Conservation (phyloP, 1,140 invertebrate species). For the Drosophila obscura region DNA sequence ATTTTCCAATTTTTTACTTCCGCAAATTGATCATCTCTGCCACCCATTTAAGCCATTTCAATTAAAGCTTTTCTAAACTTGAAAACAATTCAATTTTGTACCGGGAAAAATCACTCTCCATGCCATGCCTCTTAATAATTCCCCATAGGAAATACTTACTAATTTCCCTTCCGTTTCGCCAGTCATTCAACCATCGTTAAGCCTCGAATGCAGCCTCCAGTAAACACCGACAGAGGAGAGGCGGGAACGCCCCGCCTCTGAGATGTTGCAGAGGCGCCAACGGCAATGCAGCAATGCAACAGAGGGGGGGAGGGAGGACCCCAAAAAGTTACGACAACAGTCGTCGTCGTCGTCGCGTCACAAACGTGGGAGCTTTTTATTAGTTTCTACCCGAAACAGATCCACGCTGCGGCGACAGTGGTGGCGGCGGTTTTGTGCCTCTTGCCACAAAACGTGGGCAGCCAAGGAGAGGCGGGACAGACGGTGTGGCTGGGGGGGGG, state of each 20-base stretch:
- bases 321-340: constrained; percentile 64
- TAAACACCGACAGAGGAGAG: neutral
- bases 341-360: constrained; percentile 48
- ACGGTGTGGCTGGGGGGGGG: neutral
- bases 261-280: constrained; percentile 33
- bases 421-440: constrained; percentile 25
- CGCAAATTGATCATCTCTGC: too few relatives aligned
- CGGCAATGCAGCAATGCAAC: constrained; percentile 37
- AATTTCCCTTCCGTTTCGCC: neutral
- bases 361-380: constrained; percentile 75
- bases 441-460: constrained; percentile 61
- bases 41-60: too few relatives aligned
- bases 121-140: too few relatives aligned
- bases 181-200: constrained; percentile 7
- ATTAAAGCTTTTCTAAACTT: too few relatives aligned
- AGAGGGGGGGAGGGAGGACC: neutral
- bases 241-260: neutral
- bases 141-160: too few relatives aligned
- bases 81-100: too few relatives aligned
- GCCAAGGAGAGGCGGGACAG: neutral
- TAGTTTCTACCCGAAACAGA: constrained; percentile 58
- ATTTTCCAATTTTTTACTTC: too few relatives aligned
- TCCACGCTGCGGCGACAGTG: constrained; percentile 31
- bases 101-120: too few relatives aligned
- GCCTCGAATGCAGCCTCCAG: constrained; percentile 2